phyloP scores from a whole-genome alignment of 1,140 invertebrate species.

The Drosophila nannoptera region DNA sequence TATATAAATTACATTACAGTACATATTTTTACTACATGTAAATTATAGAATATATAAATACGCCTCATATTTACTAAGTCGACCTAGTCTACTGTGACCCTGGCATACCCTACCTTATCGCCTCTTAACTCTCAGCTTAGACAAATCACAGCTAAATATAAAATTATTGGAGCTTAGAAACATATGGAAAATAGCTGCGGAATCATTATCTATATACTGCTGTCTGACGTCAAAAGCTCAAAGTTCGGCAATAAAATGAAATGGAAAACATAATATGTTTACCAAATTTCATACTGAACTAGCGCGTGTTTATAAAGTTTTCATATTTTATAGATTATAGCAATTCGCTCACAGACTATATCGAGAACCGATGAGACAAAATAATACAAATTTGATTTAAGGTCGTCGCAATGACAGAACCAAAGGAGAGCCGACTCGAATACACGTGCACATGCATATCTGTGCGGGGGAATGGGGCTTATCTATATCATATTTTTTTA shows the following conservation, averaged over 20 bases:
- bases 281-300: not conserved
- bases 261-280: not conserved
- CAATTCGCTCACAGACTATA: too few species aligned
- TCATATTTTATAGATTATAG: not conserved
- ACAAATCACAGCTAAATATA: not conserved
- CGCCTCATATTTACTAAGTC: too few species aligned
- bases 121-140: too few species aligned
- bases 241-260: conserved; percentile 9
- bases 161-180: not conserved
- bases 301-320: conserved; percentile 6
- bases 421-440: not conserved
- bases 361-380: conserved; percentile 9
- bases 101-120: too few species aligned
- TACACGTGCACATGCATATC: not conserved
- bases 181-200: too few species aligned
- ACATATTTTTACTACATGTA: too few species aligned
- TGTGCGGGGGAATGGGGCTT: not conserved
- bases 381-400: conserved; percentile 26
- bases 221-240: conserved; percentile 9
- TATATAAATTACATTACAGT: not conserved
- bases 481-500: not conserved
- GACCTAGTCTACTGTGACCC: too few species aligned
- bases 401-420: conserved; percentile 46
- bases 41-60: not conserved
- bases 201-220: not conserved